Conservation (phyloP, 2,888 invertebrate genomes). For the Calameuta pallipes region DNA sequence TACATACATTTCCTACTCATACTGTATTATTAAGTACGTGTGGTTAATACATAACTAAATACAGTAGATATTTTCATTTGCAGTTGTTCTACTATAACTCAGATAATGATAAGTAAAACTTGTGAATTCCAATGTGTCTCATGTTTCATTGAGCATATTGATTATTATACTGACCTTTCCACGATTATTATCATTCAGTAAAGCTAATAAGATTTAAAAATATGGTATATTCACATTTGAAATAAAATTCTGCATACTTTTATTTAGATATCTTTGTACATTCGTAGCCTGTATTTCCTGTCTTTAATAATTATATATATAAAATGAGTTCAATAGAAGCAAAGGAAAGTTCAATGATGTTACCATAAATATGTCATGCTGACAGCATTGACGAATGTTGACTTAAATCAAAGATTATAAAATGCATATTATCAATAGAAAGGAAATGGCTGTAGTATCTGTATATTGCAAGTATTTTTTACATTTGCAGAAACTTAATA, state of each 20-base stretch:
- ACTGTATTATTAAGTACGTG: background rate
- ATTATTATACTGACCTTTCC: background rate
- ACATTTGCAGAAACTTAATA: background rate
- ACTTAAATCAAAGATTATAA: background rate
- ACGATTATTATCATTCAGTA: background rate
- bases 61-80: background rate
- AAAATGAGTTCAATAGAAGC: background rate
- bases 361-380: background rate
- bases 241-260: background rate
- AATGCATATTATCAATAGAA: background rate
- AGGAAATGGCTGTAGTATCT: background rate
- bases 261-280: background rate
- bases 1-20: background rate
- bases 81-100: background rate
- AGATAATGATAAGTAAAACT: background rate
- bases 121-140: background rate
- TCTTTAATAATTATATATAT: background rate
- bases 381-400: background rate
- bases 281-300: background rate
- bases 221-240: background rate
- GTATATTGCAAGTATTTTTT: background rate
- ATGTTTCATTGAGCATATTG: background rate
- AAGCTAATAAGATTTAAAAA: background rate
- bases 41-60: background rate
- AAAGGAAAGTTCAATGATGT: too few relatives aligned